Evolutionary conservation across 2,797 vertebrate genomes (phyloP), one percentile per base, ranked within the genome.

Genomic region (Chloroceryle inda): DNA sequence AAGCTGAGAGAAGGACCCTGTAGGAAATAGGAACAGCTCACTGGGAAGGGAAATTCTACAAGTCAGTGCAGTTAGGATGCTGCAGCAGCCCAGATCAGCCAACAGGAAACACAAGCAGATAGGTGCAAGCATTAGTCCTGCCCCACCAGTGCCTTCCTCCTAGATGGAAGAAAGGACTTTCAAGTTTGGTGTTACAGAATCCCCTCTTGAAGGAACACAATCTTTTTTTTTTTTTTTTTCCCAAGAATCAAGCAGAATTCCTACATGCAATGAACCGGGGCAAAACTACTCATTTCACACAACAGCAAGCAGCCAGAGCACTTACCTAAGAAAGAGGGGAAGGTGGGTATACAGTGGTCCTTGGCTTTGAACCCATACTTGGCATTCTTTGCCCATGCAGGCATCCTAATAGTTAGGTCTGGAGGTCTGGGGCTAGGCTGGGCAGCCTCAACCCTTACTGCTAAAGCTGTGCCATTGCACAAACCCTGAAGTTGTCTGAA

Each of bases 221-320:
- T 13, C 11, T 47, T 23, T 23, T 47, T 18, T 45, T 5, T 52
- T 86, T 75, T 78, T 53, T 35, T 35, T n/a, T n/a, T n/a, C n/a
- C 66, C 64, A 62, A 67, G 24, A 75, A 47, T 53, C 1, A 2
- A 20, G 9, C 11, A 59, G 47, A 62, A 17, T n/a, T 62, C 52
- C 50, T 71, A 11, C 38, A 69, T 88, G 23, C 16, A 42, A 23
- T 0, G 0, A 79, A 29, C 4, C 0, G 0, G 33, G 20, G 40
- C 27, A 22, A 75, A 81, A 56, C 9, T 0, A 8, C 35, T 52
- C 23, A 27, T 44, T 84, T 61, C 67, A 58, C 22, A 13, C 52
- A 58, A 12, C 16, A 31, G 47, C 10, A 40, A 81, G 49, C 27
- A 56, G 52, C 8, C 50, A 90, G 56, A 84, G 20, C 24, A 75